Percentiles rank a stretch among this genome's conserved stretches.
phyloP scores from a whole-genome alignment of 2,797 vertebrate species.

The Clarias pachynema region DNA sequence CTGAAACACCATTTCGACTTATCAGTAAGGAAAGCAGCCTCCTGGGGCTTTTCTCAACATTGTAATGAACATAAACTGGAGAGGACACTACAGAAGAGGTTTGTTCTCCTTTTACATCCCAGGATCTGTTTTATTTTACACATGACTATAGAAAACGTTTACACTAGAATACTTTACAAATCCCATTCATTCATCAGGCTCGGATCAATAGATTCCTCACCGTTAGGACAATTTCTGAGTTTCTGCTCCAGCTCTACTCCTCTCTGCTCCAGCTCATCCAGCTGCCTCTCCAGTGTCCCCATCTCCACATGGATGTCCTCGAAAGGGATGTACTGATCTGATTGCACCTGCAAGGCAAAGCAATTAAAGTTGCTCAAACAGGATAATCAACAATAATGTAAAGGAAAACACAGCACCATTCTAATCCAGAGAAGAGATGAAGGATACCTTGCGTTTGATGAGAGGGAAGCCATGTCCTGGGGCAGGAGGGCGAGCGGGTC shows the following conservation, averaged over 20 bases:
- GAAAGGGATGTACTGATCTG: conserved; percentile 93
- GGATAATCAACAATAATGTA: background rate
- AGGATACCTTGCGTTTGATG: conserved; percentile 93
- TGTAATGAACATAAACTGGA: background rate
- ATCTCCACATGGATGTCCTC: conserved; percentile 96
- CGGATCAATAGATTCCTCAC: conserved; percentile 63
- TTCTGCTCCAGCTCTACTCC: conserved; percentile 93
- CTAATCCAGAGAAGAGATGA: background rate
- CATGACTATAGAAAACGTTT: background rate
- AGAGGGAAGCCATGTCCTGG: conserved; percentile 95
- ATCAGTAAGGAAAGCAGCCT: background rate
- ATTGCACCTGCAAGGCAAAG: conserved; percentile 84
- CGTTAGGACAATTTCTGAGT: conserved; percentile 83
- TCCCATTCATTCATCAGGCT: background rate
- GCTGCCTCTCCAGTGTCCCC: conserved; percentile 86
- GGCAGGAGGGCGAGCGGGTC: conserved; percentile 90
- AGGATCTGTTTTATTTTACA: background rate
- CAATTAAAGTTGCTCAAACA: background rate
- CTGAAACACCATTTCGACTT: conserved; percentile 67
- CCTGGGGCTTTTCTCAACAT: background rate
- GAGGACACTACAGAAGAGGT: background rate
- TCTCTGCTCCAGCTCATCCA: conserved; percentile 90
- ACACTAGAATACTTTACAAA: too few relatives aligned
- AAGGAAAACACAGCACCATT: background rate
- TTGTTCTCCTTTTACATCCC: background rate